phyloP scores from a whole-genome alignment of 2,113 vertebrate genomes.

The Lontra canadensis region DNA sequence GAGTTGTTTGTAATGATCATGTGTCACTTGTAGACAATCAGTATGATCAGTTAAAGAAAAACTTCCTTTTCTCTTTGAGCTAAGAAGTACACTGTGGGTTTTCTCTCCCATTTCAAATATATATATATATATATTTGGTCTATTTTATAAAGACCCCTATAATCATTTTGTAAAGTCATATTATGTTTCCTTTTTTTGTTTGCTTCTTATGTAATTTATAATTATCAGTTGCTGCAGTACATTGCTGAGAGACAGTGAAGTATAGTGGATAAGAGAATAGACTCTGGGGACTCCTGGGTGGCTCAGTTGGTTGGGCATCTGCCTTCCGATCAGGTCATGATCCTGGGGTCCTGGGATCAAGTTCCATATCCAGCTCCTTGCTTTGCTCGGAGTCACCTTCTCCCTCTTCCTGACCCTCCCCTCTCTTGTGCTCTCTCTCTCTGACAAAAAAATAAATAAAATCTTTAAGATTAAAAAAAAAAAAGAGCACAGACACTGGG shows the following conservation, averaged over 20 bases:
- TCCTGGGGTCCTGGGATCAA: not conserved
- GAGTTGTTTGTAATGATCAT: not conserved
- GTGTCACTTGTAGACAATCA: not conserved
- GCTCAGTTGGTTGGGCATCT: not conserved
- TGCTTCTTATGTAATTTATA: not conserved
- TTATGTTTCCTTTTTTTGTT: not conserved
- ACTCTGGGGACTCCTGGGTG: too few relatives aligned
- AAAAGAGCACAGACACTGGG: not conserved
- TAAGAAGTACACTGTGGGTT: not conserved
- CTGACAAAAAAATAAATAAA: too few relatives aligned
- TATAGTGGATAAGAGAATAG: not conserved
- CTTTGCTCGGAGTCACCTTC: fast-evolving
- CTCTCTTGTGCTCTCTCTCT: too few relatives aligned
- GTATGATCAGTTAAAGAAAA: not conserved
- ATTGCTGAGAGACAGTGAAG: not conserved
- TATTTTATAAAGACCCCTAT: not conserved
- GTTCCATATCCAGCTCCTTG: not conserved
- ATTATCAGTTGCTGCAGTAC: not conserved
- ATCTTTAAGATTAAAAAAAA: too few relatives aligned
- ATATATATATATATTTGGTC: not conserved
- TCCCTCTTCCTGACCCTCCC: too few relatives aligned
- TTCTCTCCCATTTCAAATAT: not conserved
- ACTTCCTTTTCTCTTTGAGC: not conserved
- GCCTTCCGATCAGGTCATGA: not conserved
- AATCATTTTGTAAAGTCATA: not conserved